Conservation (phyloP, 2,113 vertebrate genomes). For the Vicugna pacos region DNA sequence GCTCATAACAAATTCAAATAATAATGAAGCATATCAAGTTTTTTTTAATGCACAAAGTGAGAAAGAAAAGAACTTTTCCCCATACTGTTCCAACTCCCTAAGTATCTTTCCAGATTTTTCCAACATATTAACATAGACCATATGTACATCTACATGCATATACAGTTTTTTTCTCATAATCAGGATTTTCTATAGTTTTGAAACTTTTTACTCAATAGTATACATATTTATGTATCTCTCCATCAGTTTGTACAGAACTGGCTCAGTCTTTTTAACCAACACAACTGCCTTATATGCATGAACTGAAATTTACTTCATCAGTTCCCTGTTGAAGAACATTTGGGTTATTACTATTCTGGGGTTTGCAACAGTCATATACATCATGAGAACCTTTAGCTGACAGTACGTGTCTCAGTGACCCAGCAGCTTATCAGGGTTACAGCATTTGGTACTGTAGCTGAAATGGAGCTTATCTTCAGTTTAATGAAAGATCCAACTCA, state of each 20-base stretch:
- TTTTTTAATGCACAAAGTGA: not conserved
- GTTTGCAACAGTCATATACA: not conserved
- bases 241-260: not conserved
- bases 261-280: slow-evolving; percentile 41
- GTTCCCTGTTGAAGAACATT: not conserved
- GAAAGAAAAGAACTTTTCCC: not conserved
- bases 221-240: slow-evolving; percentile 1
- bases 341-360: not conserved
- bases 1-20: not conserved
- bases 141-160: not conserved
- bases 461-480: not conserved
- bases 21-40: not conserved
- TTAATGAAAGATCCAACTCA: not conserved
- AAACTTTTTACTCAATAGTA: not conserved
- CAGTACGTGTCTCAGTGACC: not conserved
- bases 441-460: not conserved
- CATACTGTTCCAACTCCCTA: not conserved
- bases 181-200: not conserved
- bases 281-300: not conserved
- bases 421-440: not conserved
- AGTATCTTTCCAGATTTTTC: not conserved
- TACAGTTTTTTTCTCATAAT: not conserved
- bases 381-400: not conserved
- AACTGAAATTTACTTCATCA: not conserved
- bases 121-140: not conserved